These are phyloP conservation scores for Tauraco hartlaubi DNA, from an alignment of 2,797 vertebrate species.

Conservation along the genomic window DNA sequence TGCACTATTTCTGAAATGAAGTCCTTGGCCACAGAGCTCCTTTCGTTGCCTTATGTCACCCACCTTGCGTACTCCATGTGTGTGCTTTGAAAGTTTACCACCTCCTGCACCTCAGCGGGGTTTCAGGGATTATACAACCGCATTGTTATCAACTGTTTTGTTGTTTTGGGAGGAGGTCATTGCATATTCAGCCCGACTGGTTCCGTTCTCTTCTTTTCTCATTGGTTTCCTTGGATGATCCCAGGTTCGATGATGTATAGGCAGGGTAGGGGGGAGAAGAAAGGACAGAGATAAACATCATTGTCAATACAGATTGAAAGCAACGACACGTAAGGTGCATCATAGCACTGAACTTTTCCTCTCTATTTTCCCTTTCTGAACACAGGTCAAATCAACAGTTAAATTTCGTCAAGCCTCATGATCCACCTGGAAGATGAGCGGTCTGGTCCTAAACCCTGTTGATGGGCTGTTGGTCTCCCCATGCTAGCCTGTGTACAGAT, in stretches of 20 bases:
- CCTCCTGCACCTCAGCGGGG: conserved; percentile 50
- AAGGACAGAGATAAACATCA: conserved; percentile 48
- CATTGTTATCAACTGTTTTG: conserved; percentile 90
- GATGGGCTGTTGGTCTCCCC: neutral
- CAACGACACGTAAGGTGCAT: neutral
- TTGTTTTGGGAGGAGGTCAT: conserved; percentile 92
- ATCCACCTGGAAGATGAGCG: neutral
- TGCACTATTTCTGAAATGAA: conserved; percentile 73
- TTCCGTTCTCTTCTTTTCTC: conserved; percentile 94
- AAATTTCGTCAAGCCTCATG: neutral
- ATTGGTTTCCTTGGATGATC: conserved; percentile 91
- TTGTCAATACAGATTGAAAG: neutral
- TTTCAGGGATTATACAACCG: conserved; percentile 83
- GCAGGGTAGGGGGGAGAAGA: conserved; percentile 41
- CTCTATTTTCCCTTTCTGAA: neutral
- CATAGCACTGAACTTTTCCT: neutral
- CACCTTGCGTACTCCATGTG: conserved; percentile 41
- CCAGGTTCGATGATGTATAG: neutral
- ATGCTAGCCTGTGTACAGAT: neutral
- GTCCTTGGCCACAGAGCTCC: conserved; percentile 77
- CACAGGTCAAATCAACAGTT: neutral
- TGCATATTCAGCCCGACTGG: conserved; percentile 91
- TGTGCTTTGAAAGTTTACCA: conserved; percentile 70
- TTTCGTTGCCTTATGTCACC: conserved; percentile 76
- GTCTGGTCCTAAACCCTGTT: neutral